Base-by-base conservation (phyloP, 2,888 invertebrate genomes). In the Zaprionus obscuricornis region DNA sequence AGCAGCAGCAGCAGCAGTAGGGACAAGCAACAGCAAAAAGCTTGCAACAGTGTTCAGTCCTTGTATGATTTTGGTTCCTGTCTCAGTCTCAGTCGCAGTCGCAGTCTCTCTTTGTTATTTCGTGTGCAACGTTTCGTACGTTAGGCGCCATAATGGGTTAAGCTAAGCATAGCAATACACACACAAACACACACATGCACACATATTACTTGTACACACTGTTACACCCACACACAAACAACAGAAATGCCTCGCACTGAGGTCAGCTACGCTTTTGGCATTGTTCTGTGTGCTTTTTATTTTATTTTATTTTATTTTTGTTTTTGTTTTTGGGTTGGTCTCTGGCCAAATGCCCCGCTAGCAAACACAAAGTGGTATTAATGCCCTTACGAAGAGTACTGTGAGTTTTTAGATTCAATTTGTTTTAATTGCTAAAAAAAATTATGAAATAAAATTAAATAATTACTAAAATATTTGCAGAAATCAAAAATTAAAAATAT, bases 81-180 rank as follows among this genome's bases (percentile, higher is more conserved):
- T 16, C 34, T 22, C 54, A 17, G 34, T 36, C 20, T 14, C 40
- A 8, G 29, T 31, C 8, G 5, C 4, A 42, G 20, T 42, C 10
- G 36, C 20, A 37, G 20, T 13, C 31, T 49, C 11, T 51, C 13
- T 50, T 50, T 27, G n/a, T 13, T 20, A 26, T 52, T 60, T 69
- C 56, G 65, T 70, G 60, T 67, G 65, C 63, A 50, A 40, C 60
- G 59, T 62, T 62, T 67, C 59, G 66, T 68, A 73, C 68, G 74
- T 62, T 64, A 66, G 77, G 77, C 84, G 82, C 82, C 83, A 70
- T 82, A 82, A 82, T 82, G 77, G 82, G 60, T 55, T 62, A 71
- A 62, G 71, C 60, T 73, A 70, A 77, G 51, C 82, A 63, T 60
- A 77, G 65, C 72, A 59, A 63, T 51, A 50, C 66, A 62, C 58